Evolutionary conservation across 2,888 invertebrate species (phyloP).

Genomic region (Nineta flava): DNA sequence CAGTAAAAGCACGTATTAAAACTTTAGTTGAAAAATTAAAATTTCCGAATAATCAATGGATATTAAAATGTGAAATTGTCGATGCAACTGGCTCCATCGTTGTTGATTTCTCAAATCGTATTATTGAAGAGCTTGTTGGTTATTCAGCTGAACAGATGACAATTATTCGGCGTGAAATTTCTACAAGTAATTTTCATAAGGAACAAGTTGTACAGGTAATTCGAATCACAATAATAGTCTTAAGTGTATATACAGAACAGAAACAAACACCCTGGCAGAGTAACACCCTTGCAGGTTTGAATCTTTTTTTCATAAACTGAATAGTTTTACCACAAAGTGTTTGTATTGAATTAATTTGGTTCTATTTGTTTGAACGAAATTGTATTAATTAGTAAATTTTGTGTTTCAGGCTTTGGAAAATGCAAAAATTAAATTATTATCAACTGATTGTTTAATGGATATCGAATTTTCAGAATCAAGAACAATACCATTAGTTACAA

Average conservation of each 20-base stretch:
- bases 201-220: conserved; percentile 5
- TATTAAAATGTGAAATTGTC: conserved; percentile 35
- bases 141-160: conserved; percentile 32
- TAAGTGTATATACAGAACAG: too few relatives aligned
- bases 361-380: neutral
- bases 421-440: conserved; percentile 17
- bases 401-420: conserved; percentile 18
- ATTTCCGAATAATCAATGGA: conserved; percentile 35
- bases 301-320: too few relatives aligned
- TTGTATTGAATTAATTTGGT: neutral
- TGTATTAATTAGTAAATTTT: neutral
- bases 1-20: conserved; percentile 39
- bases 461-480: conserved; percentile 17
- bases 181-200: conserved; percentile 4
- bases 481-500: conserved; percentile 17
- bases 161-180: conserved; percentile 28
- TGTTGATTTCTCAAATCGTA: conserved; percentile 37
- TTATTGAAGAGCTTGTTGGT: conserved; percentile 34
- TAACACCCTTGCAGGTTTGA: too few relatives aligned
- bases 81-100: conserved; percentile 39
- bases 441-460: conserved; percentile 20
- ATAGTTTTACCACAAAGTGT: neutral
- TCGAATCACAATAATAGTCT: too few relatives aligned
- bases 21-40: conserved; percentile 36
- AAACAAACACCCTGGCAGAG: too few relatives aligned